Evolutionary conservation across 2,888 invertebrate genomes (phyloP).

Genomic region (Erpobdella octoculata): DNA sequence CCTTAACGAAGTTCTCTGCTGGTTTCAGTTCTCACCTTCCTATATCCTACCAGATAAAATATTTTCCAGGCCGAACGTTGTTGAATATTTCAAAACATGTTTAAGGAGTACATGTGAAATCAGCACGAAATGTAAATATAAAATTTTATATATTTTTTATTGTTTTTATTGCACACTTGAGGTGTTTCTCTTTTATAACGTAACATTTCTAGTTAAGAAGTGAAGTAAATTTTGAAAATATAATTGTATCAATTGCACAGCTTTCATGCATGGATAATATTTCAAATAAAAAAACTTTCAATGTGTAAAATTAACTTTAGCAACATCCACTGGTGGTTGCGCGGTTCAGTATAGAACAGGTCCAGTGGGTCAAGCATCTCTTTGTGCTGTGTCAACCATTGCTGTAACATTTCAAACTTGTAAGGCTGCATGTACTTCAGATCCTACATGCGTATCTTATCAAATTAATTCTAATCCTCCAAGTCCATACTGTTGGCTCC

Average conservation of each 20-base stretch:
- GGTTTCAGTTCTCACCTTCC: slow-evolving; percentile 8
- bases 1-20: slow-evolving; percentile 6
- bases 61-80: background rate
- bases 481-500: slow-evolving; percentile 19
- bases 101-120: background rate
- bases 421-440: slow-evolving; percentile 10
- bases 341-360: background rate
- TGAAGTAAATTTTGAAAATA: too few relatives aligned
- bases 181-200: background rate
- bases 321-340: background rate
- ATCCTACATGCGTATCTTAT: slow-evolving; percentile 20
- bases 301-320: background rate
- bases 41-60: background rate
- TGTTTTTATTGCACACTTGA: background rate
- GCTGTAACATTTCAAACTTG: background rate
- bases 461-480: slow-evolving; percentile 3
- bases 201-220: background rate
- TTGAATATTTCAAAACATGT: slow-evolving; percentile 11
- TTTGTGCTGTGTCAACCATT: background rate
- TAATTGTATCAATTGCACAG: too few relatives aligned
- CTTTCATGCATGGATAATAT: background rate
- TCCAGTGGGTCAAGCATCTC: background rate
- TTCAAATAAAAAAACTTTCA: too few relatives aligned
- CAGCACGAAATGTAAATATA: background rate
- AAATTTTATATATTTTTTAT: background rate